phyloP scores from a whole-genome alignment of 2,888 invertebrate genomes.

The Ectemnius lituratus region DNA sequence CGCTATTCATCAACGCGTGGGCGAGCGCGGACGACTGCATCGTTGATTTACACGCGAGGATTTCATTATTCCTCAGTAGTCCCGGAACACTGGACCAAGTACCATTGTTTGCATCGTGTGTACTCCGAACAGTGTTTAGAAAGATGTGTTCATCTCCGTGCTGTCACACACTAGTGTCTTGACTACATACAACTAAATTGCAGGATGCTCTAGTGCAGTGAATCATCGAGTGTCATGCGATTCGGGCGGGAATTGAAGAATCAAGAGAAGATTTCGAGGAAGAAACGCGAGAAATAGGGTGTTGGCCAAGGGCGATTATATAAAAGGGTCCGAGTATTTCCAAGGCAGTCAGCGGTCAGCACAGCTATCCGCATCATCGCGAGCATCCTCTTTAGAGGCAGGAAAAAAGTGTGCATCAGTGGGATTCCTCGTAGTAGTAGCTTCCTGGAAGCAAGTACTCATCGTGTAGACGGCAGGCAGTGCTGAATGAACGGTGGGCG shows the following conservation, averaged over 20 bases:
- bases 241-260: not conserved
- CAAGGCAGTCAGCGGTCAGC: conserved; percentile 27
- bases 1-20: conserved; percentile 43
- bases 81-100: conserved; percentile 21
- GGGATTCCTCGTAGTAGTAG: not conserved
- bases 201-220: not conserved
- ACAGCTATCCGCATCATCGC: conserved; percentile 22
- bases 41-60: conserved; percentile 46
- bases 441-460: conserved; percentile 1
- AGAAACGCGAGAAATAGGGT: conserved; percentile 25
- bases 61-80: conserved; percentile 39
- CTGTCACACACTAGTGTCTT: not conserved
- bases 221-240: not conserved
- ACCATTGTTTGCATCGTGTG: not conserved
- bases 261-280: not conserved
- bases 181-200: not conserved
- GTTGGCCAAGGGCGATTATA: conserved; percentile 35
- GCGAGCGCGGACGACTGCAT: conserved; percentile 28
- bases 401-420: not conserved
- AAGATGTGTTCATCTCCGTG: not conserved
- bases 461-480: not conserved
- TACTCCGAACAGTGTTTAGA: not conserved
- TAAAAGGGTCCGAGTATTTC: not conserved
- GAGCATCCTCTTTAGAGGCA: not conserved
- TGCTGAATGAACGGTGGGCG: conserved; percentile 27